Percentiles rank a stretch among this genome's conserved stretches.
phyloP scores from a whole-genome alignment of 2,888 invertebrate genomes.

The Globia sparganii region DNA sequence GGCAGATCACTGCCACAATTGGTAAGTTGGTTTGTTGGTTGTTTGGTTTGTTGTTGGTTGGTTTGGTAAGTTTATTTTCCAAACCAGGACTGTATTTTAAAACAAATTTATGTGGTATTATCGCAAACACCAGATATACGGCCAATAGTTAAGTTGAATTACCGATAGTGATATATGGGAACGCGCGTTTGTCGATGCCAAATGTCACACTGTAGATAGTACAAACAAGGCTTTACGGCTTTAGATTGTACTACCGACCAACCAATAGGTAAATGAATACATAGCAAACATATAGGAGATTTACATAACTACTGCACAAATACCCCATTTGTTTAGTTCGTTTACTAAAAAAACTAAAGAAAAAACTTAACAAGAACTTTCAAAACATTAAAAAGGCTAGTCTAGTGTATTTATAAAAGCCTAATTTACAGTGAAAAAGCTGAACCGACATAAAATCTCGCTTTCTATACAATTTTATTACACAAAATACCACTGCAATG shows the following conservation, averaged over 20 bases:
- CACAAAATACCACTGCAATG: conserved; percentile 28
- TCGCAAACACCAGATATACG: conserved; percentile 24
- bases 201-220: conserved; percentile 44
- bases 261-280: conserved; percentile 21
- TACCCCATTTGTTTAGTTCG: not conserved
- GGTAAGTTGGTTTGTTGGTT: not conserved
- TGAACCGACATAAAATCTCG: conserved; percentile 16
- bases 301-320: not conserved
- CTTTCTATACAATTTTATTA: conserved; percentile 31
- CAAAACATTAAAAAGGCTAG: conserved; percentile 27
- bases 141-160: conserved; percentile 45
- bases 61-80: not conserved
- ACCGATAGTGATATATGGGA: conserved; percentile 41
- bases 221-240: conserved; percentile 42
- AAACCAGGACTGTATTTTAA: conserved; percentile 26
- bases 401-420: conserved; percentile 23
- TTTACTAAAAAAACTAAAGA: not conserved
- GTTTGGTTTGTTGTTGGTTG: too few relatives aligned
- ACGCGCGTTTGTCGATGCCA: conserved; percentile 43
- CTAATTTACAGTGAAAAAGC: conserved; percentile 32
- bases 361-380: not conserved
- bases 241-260: conserved; percentile 17
- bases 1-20: not conserved
- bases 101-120: conserved; percentile 9
- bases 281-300: not conserved